Evolutionary conservation across 2,888 invertebrate species (phyloP).

Genomic region (Smittia sp.): DNA sequence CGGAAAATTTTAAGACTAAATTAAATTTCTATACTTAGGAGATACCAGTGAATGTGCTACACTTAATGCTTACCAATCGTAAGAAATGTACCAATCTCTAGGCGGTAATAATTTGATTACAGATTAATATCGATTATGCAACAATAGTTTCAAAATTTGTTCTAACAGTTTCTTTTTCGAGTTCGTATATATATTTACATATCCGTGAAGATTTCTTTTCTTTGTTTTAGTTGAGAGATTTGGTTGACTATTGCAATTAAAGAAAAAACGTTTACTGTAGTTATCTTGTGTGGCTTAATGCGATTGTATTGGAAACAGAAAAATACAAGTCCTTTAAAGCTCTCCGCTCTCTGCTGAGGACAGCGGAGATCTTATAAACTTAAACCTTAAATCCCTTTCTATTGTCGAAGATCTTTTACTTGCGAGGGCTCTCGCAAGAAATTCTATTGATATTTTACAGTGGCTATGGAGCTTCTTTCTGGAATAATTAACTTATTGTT

Average conservation of each 20-base stretch:
- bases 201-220: slow-evolving; percentile 4
- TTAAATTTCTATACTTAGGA: no score
- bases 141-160: no score
- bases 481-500: slow-evolving; percentile 38
- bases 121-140: no score
- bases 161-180: no score
- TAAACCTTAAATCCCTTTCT: slow-evolving; percentile 24
- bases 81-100: no score
- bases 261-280: neutral
- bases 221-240: slow-evolving; percentile 37
- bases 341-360: neutral
- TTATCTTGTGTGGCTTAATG: neutral
- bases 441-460: neutral
- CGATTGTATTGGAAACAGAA: neutral
- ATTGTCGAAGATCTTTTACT: neutral
- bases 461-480: neutral
- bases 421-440: no score
- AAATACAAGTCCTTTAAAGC: neutral
- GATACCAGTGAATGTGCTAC: no score
- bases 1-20: no score
- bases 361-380: slow-evolving; percentile 17
- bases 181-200: no score
- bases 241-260: slow-evolving; percentile 38
- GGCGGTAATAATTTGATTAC: no score
- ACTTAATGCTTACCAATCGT: no score